These are phyloP conservation scores for Climacteris rufus DNA, from an alignment of 2,113 vertebrate genomes.

Conservation along the genomic window DNA sequence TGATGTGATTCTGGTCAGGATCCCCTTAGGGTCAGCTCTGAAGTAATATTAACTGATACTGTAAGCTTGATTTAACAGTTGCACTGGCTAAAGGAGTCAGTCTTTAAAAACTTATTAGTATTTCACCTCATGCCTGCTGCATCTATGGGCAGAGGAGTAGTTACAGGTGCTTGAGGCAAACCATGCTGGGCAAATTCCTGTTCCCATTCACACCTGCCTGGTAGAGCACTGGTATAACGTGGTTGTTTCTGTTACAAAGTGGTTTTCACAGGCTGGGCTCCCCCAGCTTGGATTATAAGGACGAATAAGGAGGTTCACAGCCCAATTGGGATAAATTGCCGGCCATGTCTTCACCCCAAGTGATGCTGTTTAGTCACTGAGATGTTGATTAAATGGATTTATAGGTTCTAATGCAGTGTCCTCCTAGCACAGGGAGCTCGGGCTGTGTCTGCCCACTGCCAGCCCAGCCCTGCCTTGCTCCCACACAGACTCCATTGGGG, in stretches of 20 bases:
- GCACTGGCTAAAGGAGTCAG: background rate
- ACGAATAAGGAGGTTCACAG: background rate
- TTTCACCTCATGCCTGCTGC: background rate
- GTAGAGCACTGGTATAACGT: background rate
- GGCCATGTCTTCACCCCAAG: background rate
- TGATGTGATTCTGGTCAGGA: background rate
- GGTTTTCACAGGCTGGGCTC: background rate
- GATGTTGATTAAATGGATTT: background rate
- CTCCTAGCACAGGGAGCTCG: background rate
- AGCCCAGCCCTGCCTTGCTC: too few relatives aligned
- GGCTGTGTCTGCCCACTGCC: too few relatives aligned
- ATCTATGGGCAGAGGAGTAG: background rate
- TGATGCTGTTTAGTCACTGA: background rate
- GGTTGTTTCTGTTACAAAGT: background rate
- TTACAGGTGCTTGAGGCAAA: background rate
- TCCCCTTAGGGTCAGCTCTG: background rate
- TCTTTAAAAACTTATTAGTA: background rate
- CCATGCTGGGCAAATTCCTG: background rate
- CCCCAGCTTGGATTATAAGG: background rate
- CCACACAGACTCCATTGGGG: background rate
- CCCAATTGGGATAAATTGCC: background rate
- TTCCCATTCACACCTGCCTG: background rate
- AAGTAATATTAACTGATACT: background rate
- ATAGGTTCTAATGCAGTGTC: too few relatives aligned
- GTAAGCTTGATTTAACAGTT: background rate